These are phyloP conservation scores for Megalurothrips usitatus DNA, from an alignment of 2,888 invertebrate genomes.

Conservation along the genomic window DNA sequence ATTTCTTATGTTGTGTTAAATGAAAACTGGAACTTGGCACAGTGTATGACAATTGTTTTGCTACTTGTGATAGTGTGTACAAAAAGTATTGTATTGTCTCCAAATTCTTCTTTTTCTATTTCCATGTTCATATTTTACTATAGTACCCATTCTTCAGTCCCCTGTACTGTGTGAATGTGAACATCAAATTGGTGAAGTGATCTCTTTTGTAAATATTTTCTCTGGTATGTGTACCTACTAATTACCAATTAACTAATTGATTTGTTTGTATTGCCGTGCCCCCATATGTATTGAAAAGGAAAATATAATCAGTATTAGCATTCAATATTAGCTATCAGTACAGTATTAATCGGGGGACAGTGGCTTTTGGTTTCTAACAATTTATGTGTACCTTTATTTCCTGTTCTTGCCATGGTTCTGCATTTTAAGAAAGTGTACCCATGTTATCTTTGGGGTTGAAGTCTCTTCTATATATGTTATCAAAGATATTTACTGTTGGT, in stretches of 20 bases:
- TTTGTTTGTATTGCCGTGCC: neutral
- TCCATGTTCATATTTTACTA: neutral
- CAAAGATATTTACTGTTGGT: neutral
- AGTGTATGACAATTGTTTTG: neutral
- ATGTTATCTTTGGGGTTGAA: too few relatives aligned
- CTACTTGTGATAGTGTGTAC: neutral
- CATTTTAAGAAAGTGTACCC: too few relatives aligned
- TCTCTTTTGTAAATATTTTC: constrained; percentile 5
- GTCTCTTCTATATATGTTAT: too few relatives aligned
- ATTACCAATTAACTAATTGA: too few relatives aligned
- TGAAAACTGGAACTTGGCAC: neutral
- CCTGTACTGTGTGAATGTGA: neutral
- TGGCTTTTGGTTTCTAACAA: neutral
- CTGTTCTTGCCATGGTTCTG: too few relatives aligned
- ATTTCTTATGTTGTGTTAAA: too few relatives aligned
- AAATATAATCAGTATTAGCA: neutral
- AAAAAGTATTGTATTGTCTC: neutral
- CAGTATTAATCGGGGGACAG: neutral
- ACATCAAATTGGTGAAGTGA: neutral
- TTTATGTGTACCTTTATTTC: neutral
- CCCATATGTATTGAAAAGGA: neutral
- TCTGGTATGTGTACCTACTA: neutral
- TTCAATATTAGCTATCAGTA: neutral
- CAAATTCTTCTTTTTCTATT: neutral
- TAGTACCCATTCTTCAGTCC: neutral